Percentiles rank a stretch among this genome's conserved stretches.
These are phyloP conservation scores for Tiaroga cobitis DNA, from an alignment of 2,797 vertebrate genomes.

Conservation along the genomic window DNA sequence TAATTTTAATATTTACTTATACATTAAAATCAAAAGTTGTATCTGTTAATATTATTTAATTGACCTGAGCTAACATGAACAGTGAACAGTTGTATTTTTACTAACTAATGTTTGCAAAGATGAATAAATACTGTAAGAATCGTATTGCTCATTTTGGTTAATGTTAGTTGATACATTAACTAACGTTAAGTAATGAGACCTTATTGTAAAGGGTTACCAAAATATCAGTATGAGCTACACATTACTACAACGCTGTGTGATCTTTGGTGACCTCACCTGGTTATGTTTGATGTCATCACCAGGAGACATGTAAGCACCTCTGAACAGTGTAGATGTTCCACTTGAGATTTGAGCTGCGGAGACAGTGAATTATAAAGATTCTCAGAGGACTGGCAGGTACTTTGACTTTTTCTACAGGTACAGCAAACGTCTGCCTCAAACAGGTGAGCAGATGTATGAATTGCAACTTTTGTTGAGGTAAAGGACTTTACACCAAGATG, in stretches of 20 bases:
- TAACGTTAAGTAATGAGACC: background rate
- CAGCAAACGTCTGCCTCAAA: background rate
- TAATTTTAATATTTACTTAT: background rate
- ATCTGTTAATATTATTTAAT: background rate
- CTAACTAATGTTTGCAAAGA: too few relatives aligned
- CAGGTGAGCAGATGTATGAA: background rate
- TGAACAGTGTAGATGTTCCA: slow-evolving; percentile 92
- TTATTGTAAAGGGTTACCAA: background rate
- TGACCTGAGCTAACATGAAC: background rate
- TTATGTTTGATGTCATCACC: slow-evolving; percentile 97
- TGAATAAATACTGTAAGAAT: too few relatives aligned
- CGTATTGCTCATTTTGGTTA: too few relatives aligned
- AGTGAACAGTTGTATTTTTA: background rate
- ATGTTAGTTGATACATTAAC: background rate
- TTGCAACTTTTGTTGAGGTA: background rate
- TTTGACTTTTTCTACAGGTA: background rate
- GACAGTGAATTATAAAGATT: slow-evolving; percentile 35
- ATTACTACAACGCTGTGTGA: background rate
- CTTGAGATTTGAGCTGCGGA: slow-evolving; percentile 86
- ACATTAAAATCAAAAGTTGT: background rate
- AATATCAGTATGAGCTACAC: background rate
- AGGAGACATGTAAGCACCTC: slow-evolving; percentile 95
- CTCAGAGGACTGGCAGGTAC: background rate
- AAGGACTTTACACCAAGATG: background rate
- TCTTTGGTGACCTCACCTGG: slow-evolving; percentile 79